phyloP scores from a whole-genome alignment of 1,140 invertebrate species.

The Drosophila carrolli region DNA sequence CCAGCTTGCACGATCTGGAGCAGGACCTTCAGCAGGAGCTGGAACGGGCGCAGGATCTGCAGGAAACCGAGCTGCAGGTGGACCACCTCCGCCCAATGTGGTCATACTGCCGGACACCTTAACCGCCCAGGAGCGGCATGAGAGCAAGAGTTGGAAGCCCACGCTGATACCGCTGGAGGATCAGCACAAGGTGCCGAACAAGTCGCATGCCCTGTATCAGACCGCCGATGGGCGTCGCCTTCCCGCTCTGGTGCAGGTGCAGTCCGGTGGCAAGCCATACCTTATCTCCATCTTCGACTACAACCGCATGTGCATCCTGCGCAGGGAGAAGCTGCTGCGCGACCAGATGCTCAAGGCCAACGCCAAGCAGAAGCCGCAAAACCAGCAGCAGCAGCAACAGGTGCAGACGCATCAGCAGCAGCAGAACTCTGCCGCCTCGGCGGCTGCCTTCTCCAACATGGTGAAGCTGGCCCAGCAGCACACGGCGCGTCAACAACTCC shows the following conservation, averaged over 20 bases:
- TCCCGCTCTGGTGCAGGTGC: constrained; percentile 87
- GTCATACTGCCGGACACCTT: constrained; percentile 78
- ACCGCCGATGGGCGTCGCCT: constrained; percentile 86
- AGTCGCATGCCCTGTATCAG: constrained; percentile 85
- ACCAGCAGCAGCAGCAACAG: constrained; percentile 39
- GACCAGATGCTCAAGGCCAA: constrained; percentile 85
- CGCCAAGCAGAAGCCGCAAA: constrained; percentile 57
- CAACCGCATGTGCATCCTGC: constrained; percentile 89
- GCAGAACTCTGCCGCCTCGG: constrained; percentile 14
- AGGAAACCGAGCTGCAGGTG: constrained; percentile 21
- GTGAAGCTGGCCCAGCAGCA: constrained; percentile 43
- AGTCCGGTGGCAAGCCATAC: constrained; percentile 88
- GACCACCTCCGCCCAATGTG: constrained; percentile 60
- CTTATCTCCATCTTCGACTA: constrained; percentile 89
- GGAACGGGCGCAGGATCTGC: constrained; percentile 81
- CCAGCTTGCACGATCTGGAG: constrained; percentile 35
- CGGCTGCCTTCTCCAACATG: constrained; percentile 26
- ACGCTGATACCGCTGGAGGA: constrained; percentile 89
- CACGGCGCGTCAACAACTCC: constrained; percentile 45
- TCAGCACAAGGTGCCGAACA: constrained; percentile 79
- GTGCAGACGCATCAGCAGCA: constrained; percentile 35
- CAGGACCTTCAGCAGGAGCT: background rate
- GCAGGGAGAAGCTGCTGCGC: constrained; percentile 87
- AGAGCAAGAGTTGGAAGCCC: constrained; percentile 88
- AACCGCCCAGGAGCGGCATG: constrained; percentile 70